Conservation (phyloP, 2,113 vertebrate species). For the Hyla sarda region DNA sequence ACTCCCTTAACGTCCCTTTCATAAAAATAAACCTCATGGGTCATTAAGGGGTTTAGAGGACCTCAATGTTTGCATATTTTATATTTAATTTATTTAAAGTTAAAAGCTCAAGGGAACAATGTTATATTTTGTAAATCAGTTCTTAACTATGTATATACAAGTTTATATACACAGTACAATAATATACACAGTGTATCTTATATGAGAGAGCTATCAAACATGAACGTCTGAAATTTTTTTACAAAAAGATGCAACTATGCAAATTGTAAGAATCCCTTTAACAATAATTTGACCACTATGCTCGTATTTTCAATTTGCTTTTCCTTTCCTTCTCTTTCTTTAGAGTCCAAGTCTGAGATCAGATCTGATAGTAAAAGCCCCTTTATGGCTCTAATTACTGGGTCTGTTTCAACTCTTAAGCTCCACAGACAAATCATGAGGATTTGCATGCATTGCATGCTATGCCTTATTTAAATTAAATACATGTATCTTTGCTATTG, state of each 20-base stretch:
- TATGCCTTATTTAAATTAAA: constrained; percentile 48
- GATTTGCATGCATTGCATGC: constrained; percentile 24
- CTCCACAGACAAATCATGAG: background rate
- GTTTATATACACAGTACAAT: too few relatives aligned
- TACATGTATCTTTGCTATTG: constrained; percentile 47
- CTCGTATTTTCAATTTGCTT: background rate
- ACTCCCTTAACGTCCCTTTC: too few relatives aligned
- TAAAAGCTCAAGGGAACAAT: too few relatives aligned
- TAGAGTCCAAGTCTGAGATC: background rate
- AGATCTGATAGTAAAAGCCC: background rate
- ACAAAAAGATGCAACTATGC: too few relatives aligned
- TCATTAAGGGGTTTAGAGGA: too few relatives aligned
- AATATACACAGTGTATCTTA: background rate
- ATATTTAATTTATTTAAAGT: too few relatives aligned
- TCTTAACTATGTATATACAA: too few relatives aligned
- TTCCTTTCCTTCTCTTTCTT: background rate
- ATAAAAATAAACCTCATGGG: too few relatives aligned
- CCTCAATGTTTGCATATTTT: too few relatives aligned
- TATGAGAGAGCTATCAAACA: background rate
- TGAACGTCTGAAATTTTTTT: too few relatives aligned
- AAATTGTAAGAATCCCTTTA: too few relatives aligned
- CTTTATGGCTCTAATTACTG: background rate
- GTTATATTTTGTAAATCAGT: too few relatives aligned
- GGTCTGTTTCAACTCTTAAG: constrained; percentile 6
- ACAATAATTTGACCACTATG: background rate